Conservation (phyloP, 2,113 vertebrate genomes). For the Hemibates koningsi region DNA sequence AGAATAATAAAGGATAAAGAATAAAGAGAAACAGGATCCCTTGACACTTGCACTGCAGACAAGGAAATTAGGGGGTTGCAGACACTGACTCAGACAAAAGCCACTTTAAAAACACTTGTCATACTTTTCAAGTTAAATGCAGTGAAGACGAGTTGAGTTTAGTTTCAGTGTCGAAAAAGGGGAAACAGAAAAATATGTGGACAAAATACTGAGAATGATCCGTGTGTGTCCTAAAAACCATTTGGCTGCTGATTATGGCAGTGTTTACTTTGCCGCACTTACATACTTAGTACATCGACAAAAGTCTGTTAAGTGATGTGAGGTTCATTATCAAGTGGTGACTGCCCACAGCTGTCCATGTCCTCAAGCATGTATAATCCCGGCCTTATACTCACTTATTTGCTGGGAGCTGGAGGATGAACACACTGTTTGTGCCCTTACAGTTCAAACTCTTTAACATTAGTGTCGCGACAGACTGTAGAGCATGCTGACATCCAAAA, state of each 20-base stretch:
- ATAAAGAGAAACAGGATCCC: too few relatives aligned
- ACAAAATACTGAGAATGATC: background rate
- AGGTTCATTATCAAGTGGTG: background rate
- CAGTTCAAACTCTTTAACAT: background rate
- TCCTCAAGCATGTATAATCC: background rate
- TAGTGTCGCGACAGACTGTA: background rate
- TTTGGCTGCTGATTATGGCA: background rate
- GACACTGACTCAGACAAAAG: background rate
- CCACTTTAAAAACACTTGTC: background rate
- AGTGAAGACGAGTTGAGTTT: background rate
- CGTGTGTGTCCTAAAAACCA: background rate
- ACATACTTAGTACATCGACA: fast-evolving
- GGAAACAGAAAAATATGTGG: background rate
- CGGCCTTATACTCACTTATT: fast-evolving
- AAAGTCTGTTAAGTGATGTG: background rate
- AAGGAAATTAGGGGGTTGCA: background rate
- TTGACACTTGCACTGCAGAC: background rate
- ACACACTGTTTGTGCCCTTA: background rate
- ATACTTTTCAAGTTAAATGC: background rate
- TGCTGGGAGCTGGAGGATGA: background rate
- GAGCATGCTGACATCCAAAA: background rate
- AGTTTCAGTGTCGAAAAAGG: fast-evolving
- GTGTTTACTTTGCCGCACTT: fast-evolving
- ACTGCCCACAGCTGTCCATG: background rate
- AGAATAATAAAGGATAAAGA: too few relatives aligned